phyloP scores from a whole-genome alignment of 2,888 invertebrate species.

The Macropis europaea region DNA sequence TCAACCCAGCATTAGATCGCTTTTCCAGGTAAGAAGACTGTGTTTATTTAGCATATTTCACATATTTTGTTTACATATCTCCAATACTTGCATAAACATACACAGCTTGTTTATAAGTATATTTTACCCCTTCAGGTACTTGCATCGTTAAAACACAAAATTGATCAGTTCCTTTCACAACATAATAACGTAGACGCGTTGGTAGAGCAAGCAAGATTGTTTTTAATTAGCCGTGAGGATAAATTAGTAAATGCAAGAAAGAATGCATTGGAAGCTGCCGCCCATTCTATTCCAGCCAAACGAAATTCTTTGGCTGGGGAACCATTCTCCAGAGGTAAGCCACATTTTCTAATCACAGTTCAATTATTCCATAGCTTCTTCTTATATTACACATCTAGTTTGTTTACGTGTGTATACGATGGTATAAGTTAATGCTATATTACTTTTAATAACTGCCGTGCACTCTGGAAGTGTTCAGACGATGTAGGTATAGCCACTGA shows the following conservation, averaged over 20 bases:
- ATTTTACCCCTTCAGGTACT: slow-evolving; percentile 83
- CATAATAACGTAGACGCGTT: slow-evolving; percentile 83
- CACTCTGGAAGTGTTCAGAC: slow-evolving; percentile 62
- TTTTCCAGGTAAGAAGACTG: slow-evolving; percentile 97
- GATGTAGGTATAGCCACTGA: slow-evolving; percentile 63
- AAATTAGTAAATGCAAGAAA: slow-evolving; percentile 86
- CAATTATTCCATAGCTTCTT: slow-evolving; percentile 3
- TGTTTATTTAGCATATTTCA: no score
- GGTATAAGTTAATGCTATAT: slow-evolving; percentile 30
- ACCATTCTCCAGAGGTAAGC: slow-evolving; percentile 76
- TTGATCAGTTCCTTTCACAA: slow-evolving; percentile 88
- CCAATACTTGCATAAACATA: no score
- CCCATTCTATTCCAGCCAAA: slow-evolving; percentile 70
- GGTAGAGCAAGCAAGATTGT: slow-evolving; percentile 89
- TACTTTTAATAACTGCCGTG: slow-evolving; percentile 38
- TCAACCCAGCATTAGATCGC: slow-evolving; percentile 94
- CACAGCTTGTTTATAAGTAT: no score
- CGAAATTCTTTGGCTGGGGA: slow-evolving; percentile 69
- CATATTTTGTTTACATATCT: no score
- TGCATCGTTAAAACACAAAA: slow-evolving; percentile 90
- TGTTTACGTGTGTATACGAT: neutral
- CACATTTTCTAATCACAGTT: slow-evolving; percentile 25
- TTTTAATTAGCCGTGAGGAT: slow-evolving; percentile 90
- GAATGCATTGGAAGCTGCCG: slow-evolving; percentile 81
- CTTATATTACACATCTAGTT: neutral